phyloP scores from a whole-genome alignment of 2,888 invertebrate genomes.

The Ochlodes sylvanus region DNA sequence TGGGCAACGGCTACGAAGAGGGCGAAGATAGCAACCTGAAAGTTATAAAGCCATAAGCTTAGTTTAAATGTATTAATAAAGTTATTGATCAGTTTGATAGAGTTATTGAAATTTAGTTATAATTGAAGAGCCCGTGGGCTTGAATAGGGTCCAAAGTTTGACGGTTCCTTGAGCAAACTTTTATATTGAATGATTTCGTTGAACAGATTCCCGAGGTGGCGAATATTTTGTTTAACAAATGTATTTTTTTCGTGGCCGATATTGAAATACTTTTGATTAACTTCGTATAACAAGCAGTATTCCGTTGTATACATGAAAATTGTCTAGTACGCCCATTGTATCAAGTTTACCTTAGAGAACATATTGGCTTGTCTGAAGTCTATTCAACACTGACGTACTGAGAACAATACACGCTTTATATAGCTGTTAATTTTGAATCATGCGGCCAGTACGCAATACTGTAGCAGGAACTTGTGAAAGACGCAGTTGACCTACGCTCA shows the following conservation, averaged over 20 bases:
- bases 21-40: conserved; percentile 76
- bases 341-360: conserved; percentile 47
- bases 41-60: conserved; percentile 30
- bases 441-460: conserved; percentile 40
- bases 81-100: conserved; percentile 11
- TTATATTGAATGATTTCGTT: conserved; percentile 27
- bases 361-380: conserved; percentile 47
- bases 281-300: neutral
- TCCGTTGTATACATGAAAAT: neutral
- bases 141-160: conserved; percentile 33
- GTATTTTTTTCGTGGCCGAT: neutral
- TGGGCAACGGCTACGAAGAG: conserved; percentile 73
- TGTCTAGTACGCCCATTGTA: conserved; percentile 1
- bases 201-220: neutral
- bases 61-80: conserved; percentile 1
- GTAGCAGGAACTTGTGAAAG: conserved; percentile 47
- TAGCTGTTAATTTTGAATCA: conserved; percentile 44
- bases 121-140: conserved; percentile 17
- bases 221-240: neutral
- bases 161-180: conserved; percentile 16
- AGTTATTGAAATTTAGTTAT: conserved; percentile 25
- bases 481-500: conserved; percentile 46
- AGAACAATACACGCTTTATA: conserved; percentile 46
- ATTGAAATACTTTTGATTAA: neutral
- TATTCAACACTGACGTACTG: conserved; percentile 45